These are phyloP conservation scores for Halesus radiatus DNA, from an alignment of 1,140 invertebrate genomes.

Conservation along the genomic window DNA sequence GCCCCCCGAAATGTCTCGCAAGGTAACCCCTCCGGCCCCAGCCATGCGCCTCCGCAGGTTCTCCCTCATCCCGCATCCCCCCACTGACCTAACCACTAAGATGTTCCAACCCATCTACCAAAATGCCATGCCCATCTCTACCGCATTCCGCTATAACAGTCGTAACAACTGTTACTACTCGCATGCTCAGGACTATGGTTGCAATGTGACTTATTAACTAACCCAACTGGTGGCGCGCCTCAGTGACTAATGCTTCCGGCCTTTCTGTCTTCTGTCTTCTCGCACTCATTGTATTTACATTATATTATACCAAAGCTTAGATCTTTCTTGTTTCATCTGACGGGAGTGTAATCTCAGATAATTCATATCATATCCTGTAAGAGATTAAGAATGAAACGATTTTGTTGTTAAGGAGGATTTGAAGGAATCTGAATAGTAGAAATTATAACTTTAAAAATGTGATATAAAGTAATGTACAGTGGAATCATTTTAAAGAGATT, in stretches of 20 bases:
- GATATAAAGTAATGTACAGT: conserved; percentile 3
- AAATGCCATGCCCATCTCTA: background rate
- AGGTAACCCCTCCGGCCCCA: conserved; percentile 61
- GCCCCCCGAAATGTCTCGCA: conserved; percentile 67
- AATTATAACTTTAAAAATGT: conserved; percentile 19
- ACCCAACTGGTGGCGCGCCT: background rate
- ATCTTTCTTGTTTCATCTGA: background rate
- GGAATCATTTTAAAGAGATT: no score
- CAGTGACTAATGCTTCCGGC: background rate
- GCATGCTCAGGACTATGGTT: conserved; percentile 5
- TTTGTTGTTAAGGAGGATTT: background rate
- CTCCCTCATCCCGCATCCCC: conserved; percentile 21
- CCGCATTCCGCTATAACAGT: conserved; percentile 12
- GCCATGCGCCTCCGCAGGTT: conserved; percentile 19
- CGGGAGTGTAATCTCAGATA: no score
- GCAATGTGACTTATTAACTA: conserved; percentile 27
- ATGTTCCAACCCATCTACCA: conserved; percentile 35
- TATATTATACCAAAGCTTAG: background rate
- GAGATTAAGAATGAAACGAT: background rate
- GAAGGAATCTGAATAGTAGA: background rate
- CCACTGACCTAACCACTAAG: conserved; percentile 10
- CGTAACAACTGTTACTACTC: background rate
- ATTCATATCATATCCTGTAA: background rate
- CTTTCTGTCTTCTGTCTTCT: no score
- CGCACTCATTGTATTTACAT: no score